phyloP scores from a whole-genome alignment of 2,113 vertebrate species.

The Caranx ignobilis region DNA sequence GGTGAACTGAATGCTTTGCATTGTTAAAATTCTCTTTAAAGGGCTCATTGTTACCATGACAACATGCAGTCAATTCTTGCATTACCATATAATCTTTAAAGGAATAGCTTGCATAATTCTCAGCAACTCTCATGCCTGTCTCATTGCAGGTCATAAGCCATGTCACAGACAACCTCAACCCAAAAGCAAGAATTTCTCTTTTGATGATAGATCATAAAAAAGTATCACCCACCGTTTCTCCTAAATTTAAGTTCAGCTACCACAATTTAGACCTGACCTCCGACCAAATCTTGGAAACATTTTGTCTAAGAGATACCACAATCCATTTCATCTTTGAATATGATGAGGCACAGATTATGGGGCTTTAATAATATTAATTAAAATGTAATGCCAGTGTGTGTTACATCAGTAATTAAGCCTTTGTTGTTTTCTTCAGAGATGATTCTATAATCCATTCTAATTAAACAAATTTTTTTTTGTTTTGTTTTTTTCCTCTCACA shows the following conservation, averaged over 20 bases:
- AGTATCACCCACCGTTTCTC: neutral
- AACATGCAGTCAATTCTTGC: slow-evolving; percentile 34
- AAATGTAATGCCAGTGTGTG: slow-evolving; percentile 4
- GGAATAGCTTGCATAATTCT: slow-evolving; percentile 17
- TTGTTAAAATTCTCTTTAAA: slow-evolving; percentile 17
- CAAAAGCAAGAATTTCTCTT: slow-evolving; percentile 9
- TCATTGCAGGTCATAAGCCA: slow-evolving; percentile 6
- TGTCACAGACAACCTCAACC: neutral
- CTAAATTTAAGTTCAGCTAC: neutral
- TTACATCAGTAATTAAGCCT: slow-evolving; percentile 29
- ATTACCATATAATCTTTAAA: slow-evolving; percentile 37
- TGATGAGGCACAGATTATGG: neutral
- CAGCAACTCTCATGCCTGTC: slow-evolving; percentile 1
- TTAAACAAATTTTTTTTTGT: slow-evolving; percentile 49
- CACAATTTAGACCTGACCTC: neutral
- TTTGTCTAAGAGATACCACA: neutral
- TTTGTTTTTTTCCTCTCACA: slow-evolving; percentile 77
- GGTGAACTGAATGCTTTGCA: neutral
- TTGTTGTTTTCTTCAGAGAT: slow-evolving; percentile 39
- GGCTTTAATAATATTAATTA: slow-evolving; percentile 19
- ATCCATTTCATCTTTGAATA: neutral
- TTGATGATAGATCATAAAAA: neutral
- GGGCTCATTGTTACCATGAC: slow-evolving; percentile 41
- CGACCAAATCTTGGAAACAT: neutral
- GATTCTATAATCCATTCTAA: slow-evolving; percentile 38